Evolutionary conservation across 1,140 invertebrate species (phyloP).

Genomic region (Pachypeltis micranthus): DNA sequence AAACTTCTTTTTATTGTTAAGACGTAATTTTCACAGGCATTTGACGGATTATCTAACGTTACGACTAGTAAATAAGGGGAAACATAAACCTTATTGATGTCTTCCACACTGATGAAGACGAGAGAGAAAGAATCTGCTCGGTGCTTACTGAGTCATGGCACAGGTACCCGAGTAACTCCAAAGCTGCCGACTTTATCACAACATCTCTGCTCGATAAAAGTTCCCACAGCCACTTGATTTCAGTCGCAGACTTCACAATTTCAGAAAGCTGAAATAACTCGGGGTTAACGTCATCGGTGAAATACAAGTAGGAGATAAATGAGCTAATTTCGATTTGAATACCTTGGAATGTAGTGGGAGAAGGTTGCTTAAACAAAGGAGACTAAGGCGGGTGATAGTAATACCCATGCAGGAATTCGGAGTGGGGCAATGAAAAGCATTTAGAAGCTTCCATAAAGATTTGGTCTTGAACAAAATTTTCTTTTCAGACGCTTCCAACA

Average conservation of each 20-base stretch:
- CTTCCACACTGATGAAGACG: constrained; percentile 29
- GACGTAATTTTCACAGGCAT: too few relatives aligned
- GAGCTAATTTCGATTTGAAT: too few relatives aligned
- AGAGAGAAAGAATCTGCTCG: constrained; percentile 29
- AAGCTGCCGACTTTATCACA: constrained; percentile 38
- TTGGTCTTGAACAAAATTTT: background rate
- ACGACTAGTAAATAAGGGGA: too few relatives aligned
- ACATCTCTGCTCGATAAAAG: constrained; percentile 41
- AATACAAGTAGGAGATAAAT: constrained; percentile 15
- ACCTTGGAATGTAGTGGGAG: constrained; percentile 31
- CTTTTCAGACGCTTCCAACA: constrained; percentile 35
- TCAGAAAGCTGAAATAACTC: constrained; percentile 1
- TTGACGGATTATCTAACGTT: too few relatives aligned
- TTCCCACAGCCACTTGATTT: constrained; percentile 37
- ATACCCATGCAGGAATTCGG: constrained; percentile 42
- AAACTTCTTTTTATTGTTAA: too few relatives aligned
- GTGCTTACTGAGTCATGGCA: constrained; percentile 35
- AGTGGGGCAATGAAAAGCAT: constrained; percentile 40
- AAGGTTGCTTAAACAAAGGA: constrained; percentile 43
- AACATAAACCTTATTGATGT: constrained; percentile 29
- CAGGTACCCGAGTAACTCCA: constrained; percentile 40
- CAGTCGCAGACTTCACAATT: background rate
- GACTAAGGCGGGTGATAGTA: constrained; percentile 40
- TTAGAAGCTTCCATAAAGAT: constrained; percentile 37
- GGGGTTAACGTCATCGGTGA: too few relatives aligned